Percentiles rank a stretch among this genome's conserved stretches.
phyloP scores from a whole-genome alignment of 2,113 vertebrate genomes.

The Trematocara nigrifrons region DNA sequence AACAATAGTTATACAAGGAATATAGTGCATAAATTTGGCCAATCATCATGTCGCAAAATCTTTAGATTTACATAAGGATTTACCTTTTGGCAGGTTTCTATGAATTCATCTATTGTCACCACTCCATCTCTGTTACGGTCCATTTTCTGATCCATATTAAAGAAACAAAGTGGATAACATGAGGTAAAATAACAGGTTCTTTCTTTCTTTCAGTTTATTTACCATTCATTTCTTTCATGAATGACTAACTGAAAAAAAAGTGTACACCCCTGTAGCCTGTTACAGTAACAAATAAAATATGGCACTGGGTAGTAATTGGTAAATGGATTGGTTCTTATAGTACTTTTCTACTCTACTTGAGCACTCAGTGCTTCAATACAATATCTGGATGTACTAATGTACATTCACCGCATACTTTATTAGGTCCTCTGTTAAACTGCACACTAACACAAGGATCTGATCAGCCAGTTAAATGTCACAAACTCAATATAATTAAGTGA shows the following conservation, averaged over 20 bases:
- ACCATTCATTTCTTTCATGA: neutral
- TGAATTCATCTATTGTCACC: conserved; percentile 93
- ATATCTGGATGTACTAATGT: neutral
- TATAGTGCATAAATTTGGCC: neutral
- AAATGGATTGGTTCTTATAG: neutral
- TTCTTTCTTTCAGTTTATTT: neutral
- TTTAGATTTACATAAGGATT: neutral
- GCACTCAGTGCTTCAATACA: neutral
- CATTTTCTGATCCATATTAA: conserved; percentile 73
- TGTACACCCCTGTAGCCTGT: neutral
- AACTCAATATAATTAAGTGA: neutral
- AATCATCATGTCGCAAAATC: neutral
- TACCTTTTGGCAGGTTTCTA: conserved; percentile 94
- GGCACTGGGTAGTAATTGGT: neutral
- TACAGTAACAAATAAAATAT: neutral
- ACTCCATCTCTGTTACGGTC: conserved; percentile 83
- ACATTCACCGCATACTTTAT: neutral
- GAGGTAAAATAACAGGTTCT: neutral
- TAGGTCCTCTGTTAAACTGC: neutral
- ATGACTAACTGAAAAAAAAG: neutral
- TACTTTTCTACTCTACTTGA: neutral
- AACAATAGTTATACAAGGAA: neutral
- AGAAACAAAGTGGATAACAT: neutral
- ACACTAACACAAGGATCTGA: neutral
- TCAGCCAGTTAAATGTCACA: neutral